phyloP scores from a whole-genome alignment of 2,888 invertebrate species.

The Drosophila putrida region DNA sequence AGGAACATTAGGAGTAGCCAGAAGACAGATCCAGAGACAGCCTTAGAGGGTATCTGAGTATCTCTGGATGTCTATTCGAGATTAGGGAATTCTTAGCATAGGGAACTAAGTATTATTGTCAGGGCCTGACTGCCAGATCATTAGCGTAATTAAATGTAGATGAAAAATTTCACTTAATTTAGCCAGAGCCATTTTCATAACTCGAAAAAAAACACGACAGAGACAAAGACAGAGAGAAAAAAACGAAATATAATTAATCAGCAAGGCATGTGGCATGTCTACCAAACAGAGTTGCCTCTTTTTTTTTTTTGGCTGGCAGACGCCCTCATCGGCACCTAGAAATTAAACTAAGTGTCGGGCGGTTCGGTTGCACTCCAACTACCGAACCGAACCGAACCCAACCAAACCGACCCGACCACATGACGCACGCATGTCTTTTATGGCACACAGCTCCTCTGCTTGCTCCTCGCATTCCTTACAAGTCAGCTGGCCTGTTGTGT shows the following conservation, averaged over 20 bases:
- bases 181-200: slow-evolving; percentile 58
- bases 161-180: slow-evolving; percentile 78
- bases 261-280: slow-evolving; percentile 74
- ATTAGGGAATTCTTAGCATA: slow-evolving; percentile 32
- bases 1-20: slow-evolving; percentile 18
- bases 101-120: slow-evolving; percentile 30
- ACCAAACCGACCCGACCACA: slow-evolving; percentile 61
- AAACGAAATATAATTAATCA: slow-evolving; percentile 74
- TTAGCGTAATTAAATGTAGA: slow-evolving; percentile 80
- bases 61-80: not conserved
- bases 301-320: slow-evolving; percentile 28
- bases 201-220: slow-evolving; percentile 24
- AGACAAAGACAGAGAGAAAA: slow-evolving; percentile 15
- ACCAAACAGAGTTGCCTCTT: slow-evolving; percentile 19
- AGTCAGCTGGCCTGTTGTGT: slow-evolving; percentile 32
- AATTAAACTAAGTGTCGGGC: slow-evolving; percentile 75
- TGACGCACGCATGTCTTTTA: slow-evolving; percentile 75
- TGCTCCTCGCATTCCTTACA: not conserved
- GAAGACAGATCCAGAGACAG: slow-evolving; percentile 4
- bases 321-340: slow-evolving; percentile 72
- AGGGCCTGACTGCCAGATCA: slow-evolving; percentile 58
- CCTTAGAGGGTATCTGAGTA: not conserved
- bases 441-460: slow-evolving; percentile 4
- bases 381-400: slow-evolving; percentile 36
- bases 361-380: slow-evolving; percentile 43